Evolutionary conservation across 1,140 invertebrate species (phyloP), one percentile per base, ranked within the genome.

Genomic region (Hesperophylax magnus): DNA sequence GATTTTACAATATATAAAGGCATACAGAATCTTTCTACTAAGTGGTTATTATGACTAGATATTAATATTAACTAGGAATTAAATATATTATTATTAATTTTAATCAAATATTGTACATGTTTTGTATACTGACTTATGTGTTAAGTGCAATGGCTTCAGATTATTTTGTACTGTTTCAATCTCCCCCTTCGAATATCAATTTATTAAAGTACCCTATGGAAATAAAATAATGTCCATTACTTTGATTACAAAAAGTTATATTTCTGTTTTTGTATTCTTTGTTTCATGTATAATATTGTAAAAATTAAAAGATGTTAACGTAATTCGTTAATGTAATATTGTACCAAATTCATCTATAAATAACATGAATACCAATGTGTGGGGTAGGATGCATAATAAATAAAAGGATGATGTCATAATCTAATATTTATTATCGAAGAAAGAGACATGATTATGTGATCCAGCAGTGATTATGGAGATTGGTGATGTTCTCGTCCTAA

Each of bases 121-220:
- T 84, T 84, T 84, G 83, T 84, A 84, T 84, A 84, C 83, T 81
- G 83, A 82, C 82, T 84, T 84, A 84, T 63, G 61, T 77, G 67
- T 81, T 83, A 84, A 27, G 82, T 84, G 82, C 82, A 81, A 81
- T 79, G 79, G 82, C 78, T 84, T 84, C 69, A 81, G 27, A 80
- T 81, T 72, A 76, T 84, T 84, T 84, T 84, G 82, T 84, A 84
- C 82, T 84, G 79, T 84, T 78, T 84, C 82, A 81, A 72, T 79
- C 80, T 82, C 31, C 76, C 47, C 76, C 74, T 47, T 47, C 39
- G 17, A 34, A 27, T 69, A 74, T 58, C 47, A n/a, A 76, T 53
- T 71, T 79, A 77, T 72, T 72, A 74, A 78, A 77, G 78, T 82
- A 82, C 78, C 34, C 60, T 81, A 67, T 81, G 82, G 75, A 78